Evolutionary conservation across 2,113 vertebrate species (phyloP).

Genomic region (Corvus hawaiiensis): DNA sequence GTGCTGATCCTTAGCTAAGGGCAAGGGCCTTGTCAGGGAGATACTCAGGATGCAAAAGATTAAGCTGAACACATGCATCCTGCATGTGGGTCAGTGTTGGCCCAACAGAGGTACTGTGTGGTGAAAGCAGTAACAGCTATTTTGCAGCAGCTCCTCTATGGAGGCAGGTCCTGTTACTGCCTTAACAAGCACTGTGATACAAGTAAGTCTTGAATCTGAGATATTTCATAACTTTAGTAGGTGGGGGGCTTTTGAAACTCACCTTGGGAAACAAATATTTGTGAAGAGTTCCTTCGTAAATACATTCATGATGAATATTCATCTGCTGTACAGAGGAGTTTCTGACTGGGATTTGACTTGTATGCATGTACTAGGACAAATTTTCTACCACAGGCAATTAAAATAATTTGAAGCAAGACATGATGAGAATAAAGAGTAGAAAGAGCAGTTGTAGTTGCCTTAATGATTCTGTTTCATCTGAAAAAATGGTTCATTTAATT

Average conservation of each 20-base stretch:
- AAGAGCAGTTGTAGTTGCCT: neutral
- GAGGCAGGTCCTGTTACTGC: neutral
- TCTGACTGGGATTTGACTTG: slow-evolving; percentile 7
- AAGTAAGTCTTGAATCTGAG: neutral
- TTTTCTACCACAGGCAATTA: slow-evolving; percentile 37
- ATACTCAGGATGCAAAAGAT: neutral
- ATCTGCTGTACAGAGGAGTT: neutral
- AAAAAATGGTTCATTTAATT: neutral
- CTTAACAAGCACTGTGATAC: neutral
- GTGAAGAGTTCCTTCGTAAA: neutral
- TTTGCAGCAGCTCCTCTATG: neutral
- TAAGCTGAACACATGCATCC: neutral
- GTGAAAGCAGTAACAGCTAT: neutral
- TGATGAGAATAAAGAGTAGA: slow-evolving; percentile 23
- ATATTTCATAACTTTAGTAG: neutral
- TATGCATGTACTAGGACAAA: neutral
- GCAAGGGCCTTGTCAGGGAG: neutral
- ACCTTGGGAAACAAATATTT: neutral
- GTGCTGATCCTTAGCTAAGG: neutral
- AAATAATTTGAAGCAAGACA: slow-evolving; percentile 19
- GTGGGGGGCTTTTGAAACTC: neutral
- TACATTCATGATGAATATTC: slow-evolving; percentile 6
- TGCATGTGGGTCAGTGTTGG: neutral
- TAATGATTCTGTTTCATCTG: neutral
- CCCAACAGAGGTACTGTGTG: neutral